A percentile compares a stretch with the other conserved stretches of the same genome.
Evolutionary conservation across 1,140 invertebrate genomes (phyloP).

Genomic region (Drosophila serrata): DNA sequence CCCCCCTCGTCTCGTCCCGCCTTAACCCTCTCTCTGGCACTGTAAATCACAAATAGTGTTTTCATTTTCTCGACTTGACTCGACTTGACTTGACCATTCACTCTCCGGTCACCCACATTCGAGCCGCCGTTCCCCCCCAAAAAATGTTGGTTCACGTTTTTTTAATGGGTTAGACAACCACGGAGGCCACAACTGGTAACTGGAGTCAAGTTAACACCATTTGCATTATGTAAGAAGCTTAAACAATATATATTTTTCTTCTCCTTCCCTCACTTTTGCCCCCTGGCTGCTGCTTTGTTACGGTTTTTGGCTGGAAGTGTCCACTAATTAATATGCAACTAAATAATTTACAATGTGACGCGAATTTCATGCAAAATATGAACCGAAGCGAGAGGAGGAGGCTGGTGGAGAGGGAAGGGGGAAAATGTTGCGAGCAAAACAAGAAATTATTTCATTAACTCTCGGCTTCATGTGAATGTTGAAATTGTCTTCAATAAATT

Average conservation of each 20-base stretch:
- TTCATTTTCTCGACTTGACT: constrained; percentile 24
- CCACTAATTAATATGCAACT: constrained; percentile 74
- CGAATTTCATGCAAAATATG: constrained; percentile 64
- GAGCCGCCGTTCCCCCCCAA: constrained; percentile 15
- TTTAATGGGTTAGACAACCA: constrained; percentile 62
- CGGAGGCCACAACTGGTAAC: constrained; percentile 41
- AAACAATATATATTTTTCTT: constrained; percentile 48
- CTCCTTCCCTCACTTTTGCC: neutral
- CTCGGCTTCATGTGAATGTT: constrained; percentile 35
- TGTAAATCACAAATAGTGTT: constrained; percentile 48
- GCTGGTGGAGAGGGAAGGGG: neutral
- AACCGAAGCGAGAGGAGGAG: constrained; percentile 11
- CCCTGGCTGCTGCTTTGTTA: constrained; percentile 29
- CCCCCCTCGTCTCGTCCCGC: too few species aligned
- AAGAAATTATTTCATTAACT: constrained; percentile 58
- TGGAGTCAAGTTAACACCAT: constrained; percentile 56
- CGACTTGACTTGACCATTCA: constrained; percentile 26
- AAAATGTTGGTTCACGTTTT: constrained; percentile 38
- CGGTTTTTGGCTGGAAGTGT: constrained; percentile 44
- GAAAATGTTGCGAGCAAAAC: constrained; percentile 12
- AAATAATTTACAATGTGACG: constrained; percentile 70
- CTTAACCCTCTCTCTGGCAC: neutral
- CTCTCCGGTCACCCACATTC: constrained; percentile 59
- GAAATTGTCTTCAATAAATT: constrained; percentile 62
- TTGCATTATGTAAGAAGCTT: constrained; percentile 68